Evolutionary conservation across 35 echinoderm and acorn worm genomes (phyloP), one percentile per base, ranked within the genome.

Genomic region (Amphiura filiformis): DNA sequence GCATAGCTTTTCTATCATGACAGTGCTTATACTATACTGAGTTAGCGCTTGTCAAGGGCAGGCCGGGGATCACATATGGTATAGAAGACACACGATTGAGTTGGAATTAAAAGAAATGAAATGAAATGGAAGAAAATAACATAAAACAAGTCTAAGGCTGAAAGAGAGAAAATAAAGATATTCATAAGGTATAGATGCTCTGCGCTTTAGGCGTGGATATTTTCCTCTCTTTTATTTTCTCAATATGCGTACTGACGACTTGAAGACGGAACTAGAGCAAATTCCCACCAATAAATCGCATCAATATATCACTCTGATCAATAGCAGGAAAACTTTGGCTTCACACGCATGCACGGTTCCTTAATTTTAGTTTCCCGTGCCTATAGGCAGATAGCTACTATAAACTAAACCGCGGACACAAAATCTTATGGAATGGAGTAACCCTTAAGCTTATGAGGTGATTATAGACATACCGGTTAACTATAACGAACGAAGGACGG

Each of bases 181-280:
- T 70, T 70, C 61, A 70, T 70, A 70, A 70, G 17, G n/a, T n/a
- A n/a, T n/a, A n/a, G n/a, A 15, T 47, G 41, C 41, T 47, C 17
- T 47, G 61, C n/a, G n/a, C 61, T 70, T 70, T 18, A 18, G 61
- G 61, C 61, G 15, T 13, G 61, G 61, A 70, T 70, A 70, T 70
- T 70, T 70, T 70, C 61, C 61, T 2, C 61, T 23, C 61, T 70
- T 26, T 70, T 70, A 70, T 70, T 70, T 70, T 70, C 61, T 70
- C 61, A 70, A 70, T 70, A 70, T 70, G 61, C 61, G 61, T 70
- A 23, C 1, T 13, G 61, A 70, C 28, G 28, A 18, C 61, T 70
- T 23, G 7, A 30, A 26, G 61, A 70, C 61, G 61, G 61, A 70
- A 70, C 28, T 70, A 70, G 61, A 70, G 61, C 61, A 70, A 70